These are phyloP conservation scores for Anoura caudifer DNA, from an alignment of 2,113 vertebrate species.

Conservation along the genomic window DNA sequence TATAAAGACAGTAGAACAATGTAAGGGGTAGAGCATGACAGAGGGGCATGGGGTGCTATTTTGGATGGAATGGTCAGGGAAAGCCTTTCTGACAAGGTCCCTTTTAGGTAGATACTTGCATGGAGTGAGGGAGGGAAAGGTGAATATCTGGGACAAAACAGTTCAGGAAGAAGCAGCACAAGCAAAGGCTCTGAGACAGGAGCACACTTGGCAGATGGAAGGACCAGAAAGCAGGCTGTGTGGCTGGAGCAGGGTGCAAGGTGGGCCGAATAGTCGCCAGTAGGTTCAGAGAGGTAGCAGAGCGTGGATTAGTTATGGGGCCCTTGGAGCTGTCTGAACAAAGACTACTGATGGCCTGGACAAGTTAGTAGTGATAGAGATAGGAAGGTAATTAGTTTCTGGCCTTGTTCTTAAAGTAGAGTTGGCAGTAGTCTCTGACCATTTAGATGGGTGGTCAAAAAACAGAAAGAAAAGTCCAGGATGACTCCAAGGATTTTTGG, in stretches of 20 bases:
- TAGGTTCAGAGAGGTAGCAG: background rate
- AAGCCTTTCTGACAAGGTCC: background rate
- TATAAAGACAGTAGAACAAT: background rate
- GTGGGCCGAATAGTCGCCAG: background rate
- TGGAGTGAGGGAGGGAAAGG: background rate
- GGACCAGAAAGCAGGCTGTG: background rate
- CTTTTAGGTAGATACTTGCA: background rate
- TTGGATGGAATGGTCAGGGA: background rate
- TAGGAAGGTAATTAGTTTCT: background rate
- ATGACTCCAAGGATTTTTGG: background rate
- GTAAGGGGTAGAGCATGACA: background rate
- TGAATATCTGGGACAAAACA: background rate
- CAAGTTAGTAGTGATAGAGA: background rate
- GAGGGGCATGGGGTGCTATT: fast-evolving
- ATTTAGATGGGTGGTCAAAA: background rate
- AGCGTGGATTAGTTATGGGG: background rate
- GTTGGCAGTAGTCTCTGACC: background rate
- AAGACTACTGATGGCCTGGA: background rate
- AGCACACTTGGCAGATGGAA: background rate
- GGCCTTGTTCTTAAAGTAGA: background rate
- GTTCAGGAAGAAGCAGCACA: fast-evolving
- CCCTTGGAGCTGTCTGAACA: background rate
- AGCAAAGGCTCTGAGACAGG: background rate
- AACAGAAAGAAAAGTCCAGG: background rate
- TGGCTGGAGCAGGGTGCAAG: background rate